A percentile compares a stretch with the other conserved stretches of the same genome.
These are phyloP conservation scores for Mirounga angustirostris DNA, from an alignment of 2,113 vertebrate species.

Conservation along the genomic window DNA sequence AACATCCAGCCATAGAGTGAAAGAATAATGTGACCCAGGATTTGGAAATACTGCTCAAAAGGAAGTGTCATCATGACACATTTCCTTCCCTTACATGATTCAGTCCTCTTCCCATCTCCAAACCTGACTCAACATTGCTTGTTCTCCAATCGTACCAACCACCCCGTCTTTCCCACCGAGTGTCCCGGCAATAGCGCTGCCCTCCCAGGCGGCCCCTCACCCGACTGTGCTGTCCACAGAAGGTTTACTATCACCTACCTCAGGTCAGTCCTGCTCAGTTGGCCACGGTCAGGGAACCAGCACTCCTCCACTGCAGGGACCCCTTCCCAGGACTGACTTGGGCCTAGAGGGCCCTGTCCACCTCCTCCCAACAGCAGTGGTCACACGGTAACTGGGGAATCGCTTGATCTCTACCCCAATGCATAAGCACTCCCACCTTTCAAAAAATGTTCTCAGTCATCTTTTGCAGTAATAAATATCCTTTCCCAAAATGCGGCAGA, in stretches of 20 bases:
- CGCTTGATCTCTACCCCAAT: neutral
- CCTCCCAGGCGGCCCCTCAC: neutral
- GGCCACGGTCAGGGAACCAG: neutral
- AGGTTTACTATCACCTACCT: neutral
- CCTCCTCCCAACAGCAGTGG: neutral
- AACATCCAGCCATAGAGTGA: neutral
- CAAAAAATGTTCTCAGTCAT: neutral
- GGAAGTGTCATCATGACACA: neutral
- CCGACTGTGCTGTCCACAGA: neutral
- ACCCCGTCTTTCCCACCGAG: neutral
- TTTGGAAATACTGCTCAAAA: neutral
- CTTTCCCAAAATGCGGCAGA: neutral
- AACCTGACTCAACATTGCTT: neutral
- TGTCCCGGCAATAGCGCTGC: neutral
- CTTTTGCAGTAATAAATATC: neutral
- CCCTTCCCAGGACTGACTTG: neutral
- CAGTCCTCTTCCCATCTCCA: neutral
- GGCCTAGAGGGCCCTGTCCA: too few relatives aligned
- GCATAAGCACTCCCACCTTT: neutral
- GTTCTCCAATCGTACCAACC: neutral
- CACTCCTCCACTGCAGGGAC: neutral
- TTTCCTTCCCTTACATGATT: neutral
- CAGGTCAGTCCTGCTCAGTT: neutral
- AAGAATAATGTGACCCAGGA: neutral
- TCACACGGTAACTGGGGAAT: neutral